phyloP scores from a whole-genome alignment of 1,140 invertebrate genomes.

The Orius laevigatus region DNA sequence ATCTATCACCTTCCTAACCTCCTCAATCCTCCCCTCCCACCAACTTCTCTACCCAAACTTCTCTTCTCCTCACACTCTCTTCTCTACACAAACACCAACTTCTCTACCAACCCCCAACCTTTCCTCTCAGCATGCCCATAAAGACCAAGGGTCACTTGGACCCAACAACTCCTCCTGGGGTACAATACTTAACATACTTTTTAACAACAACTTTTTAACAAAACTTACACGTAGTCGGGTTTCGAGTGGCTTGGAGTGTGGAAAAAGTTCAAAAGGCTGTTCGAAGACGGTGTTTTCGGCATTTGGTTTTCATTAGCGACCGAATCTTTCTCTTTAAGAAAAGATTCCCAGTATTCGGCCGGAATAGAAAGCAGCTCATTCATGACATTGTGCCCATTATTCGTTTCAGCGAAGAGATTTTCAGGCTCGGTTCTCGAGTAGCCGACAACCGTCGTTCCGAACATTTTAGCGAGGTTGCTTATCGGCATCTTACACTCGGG shows the following conservation, averaged over 20 bases:
- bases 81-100: too few relatives aligned
- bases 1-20: too few relatives aligned
- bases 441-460: conserved; percentile 66
- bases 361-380: conserved; percentile 17
- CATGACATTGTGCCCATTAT: conserved; percentile 18
- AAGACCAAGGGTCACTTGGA: too few relatives aligned
- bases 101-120: too few relatives aligned
- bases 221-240: too few relatives aligned
- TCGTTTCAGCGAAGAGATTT: conserved; percentile 16
- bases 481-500: background rate
- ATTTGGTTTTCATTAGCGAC: background rate
- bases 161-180: too few relatives aligned
- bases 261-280: background rate
- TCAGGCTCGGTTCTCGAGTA: conserved; percentile 44
- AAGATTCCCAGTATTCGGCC: conserved; percentile 18
- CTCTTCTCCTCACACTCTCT: too few relatives aligned
- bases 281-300: conserved; percentile 1
- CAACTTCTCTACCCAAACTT: too few relatives aligned
- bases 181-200: too few relatives aligned
- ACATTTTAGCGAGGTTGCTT: conserved; percentile 4
- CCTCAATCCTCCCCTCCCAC: too few relatives aligned
- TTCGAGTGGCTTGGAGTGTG: background rate
- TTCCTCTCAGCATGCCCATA: too few relatives aligned
- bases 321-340: background rate
- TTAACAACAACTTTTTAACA: too few relatives aligned